Conservation (phyloP, 1,140 invertebrate species). For the Cydia amplana region DNA sequence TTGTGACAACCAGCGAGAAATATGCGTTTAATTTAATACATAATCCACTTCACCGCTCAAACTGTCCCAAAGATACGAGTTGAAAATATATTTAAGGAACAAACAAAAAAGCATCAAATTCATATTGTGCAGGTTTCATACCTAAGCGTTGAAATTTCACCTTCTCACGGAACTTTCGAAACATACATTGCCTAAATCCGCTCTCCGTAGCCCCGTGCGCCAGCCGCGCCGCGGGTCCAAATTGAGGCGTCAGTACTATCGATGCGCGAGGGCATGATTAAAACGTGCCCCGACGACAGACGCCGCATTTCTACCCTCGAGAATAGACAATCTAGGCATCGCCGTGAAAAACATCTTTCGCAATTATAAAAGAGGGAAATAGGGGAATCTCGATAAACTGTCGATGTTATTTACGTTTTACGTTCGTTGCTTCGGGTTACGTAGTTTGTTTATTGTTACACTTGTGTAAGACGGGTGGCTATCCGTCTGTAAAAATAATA, state of each 20-base stretch:
- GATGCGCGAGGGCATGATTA: constrained; percentile 35
- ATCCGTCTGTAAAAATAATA: too few relatives aligned
- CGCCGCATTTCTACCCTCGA: constrained; percentile 7
- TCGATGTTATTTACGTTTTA: not conserved
- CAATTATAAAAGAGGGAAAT: not conserved
- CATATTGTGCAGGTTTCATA: not conserved
- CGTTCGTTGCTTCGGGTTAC: too few relatives aligned
- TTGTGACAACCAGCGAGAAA: too few relatives aligned
- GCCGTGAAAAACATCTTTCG: constrained; percentile 1
- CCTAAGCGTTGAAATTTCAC: not conserved
- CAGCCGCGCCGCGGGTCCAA: constrained; percentile 6
- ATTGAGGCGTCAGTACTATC: constrained; percentile 36
- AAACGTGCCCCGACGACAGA: constrained; percentile 20
- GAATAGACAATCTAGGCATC: constrained; percentile 12
- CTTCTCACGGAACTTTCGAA: not conserved
- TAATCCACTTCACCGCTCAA: too few relatives aligned
- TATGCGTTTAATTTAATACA: too few relatives aligned
- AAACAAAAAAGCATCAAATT: too few relatives aligned
- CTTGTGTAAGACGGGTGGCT: too few relatives aligned
- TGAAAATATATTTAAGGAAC: too few relatives aligned
- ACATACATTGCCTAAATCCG: not conserved
- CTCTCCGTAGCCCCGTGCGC: not conserved
- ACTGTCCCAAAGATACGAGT: too few relatives aligned
- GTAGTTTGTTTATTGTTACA: too few relatives aligned
- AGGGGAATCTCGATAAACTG: not conserved